Evolutionary conservation across 2,888 invertebrate species (phyloP).

Genomic region (Oithona nana): DNA sequence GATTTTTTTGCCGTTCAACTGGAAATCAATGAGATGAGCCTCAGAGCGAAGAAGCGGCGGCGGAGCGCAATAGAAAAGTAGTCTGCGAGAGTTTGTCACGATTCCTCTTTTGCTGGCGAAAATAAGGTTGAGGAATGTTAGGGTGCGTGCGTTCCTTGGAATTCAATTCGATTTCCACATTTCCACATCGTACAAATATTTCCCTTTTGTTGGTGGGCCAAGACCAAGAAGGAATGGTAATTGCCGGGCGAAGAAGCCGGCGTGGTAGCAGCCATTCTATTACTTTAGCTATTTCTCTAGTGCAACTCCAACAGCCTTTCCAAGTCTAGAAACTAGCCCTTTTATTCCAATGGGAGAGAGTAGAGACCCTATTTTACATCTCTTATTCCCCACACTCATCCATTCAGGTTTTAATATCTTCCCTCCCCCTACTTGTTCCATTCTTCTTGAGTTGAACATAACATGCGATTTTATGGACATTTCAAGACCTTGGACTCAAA

Average conservation of each 20-base stretch:
- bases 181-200: background rate
- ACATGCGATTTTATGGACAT: too few relatives aligned
- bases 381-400: too few relatives aligned
- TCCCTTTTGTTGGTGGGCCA: background rate
- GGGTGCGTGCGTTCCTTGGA: too few relatives aligned
- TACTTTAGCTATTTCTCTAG: background rate
- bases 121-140: background rate
- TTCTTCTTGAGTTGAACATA: too few relatives aligned
- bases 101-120: background rate
- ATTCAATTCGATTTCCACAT: background rate
- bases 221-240: background rate
- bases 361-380: background rate
- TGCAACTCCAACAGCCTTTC: too few relatives aligned
- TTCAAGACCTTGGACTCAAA: too few relatives aligned
- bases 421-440: too few relatives aligned
- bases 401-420: too few relatives aligned
- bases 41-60: background rate
- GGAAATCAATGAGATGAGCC: background rate
- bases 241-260: background rate
- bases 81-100: background rate
- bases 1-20: background rate
- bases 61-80: too few relatives aligned
- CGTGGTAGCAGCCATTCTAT: background rate
- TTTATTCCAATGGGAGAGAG: background rate
- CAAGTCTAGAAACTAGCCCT: too few relatives aligned